These are phyloP conservation scores for Melanotaenia maccullochi DNA, from an alignment of 2,797 vertebrate genomes.

Conservation along the genomic window DNA sequence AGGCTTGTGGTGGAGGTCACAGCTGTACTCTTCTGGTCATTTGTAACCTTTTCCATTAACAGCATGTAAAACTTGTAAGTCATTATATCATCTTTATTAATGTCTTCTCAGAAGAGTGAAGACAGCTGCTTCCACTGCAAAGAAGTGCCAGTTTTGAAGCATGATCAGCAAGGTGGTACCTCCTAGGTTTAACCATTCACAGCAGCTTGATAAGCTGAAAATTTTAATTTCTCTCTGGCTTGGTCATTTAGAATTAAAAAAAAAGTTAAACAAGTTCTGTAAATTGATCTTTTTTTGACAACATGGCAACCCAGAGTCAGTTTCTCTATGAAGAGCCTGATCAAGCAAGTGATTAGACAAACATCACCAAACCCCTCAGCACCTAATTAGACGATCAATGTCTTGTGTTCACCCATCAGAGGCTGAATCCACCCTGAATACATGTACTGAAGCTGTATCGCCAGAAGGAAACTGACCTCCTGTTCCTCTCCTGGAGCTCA, in stretches of 20 bases:
- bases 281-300: not conserved
- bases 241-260: not conserved
- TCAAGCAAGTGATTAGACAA: slow-evolving; percentile 11
- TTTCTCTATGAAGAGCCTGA: not conserved
- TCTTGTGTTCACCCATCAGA: slow-evolving; percentile 22
- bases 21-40: slow-evolving; percentile 18
- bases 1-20: slow-evolving; percentile 4
- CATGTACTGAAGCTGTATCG: slow-evolving; percentile 5
- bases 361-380: not conserved
- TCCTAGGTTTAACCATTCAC: not conserved
- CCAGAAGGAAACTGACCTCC: slow-evolving; percentile 52
- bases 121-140: not conserved
- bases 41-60: slow-evolving; percentile 17
- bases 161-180: slow-evolving; percentile 1
- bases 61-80: slow-evolving; percentile 11
- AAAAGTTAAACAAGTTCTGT: not conserved
- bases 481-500: slow-evolving; percentile 54
- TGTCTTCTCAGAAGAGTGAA: slow-evolving; percentile 3
- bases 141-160: not conserved
- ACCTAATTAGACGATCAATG: slow-evolving; percentile 56
- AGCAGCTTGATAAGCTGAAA: not conserved
- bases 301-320: not conserved
- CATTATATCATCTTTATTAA: slow-evolving; percentile 29
- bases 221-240: not conserved
- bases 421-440: slow-evolving; percentile 40